Percentiles rank a stretch among this genome's conserved stretches.
Evolutionary conservation across 2,888 invertebrate species (phyloP).

Genomic region (Yponomeuta cagnagella): DNA sequence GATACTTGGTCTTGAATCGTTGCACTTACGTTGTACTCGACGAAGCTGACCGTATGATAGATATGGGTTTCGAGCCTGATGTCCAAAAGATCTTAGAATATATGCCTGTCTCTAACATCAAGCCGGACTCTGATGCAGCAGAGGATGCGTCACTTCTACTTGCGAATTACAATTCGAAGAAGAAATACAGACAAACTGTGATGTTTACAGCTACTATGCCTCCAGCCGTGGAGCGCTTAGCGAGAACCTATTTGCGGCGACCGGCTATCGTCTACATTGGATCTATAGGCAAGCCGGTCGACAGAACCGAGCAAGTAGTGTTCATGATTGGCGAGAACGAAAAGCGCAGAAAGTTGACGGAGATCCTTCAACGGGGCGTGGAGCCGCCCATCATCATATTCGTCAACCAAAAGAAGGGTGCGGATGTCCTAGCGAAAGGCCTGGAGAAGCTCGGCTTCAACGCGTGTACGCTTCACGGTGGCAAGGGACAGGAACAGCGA

Average conservation of each 20-base stretch:
- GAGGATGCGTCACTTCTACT: constrained; percentile 94
- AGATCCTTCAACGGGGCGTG: constrained; percentile 90
- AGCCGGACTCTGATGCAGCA: constrained; percentile 98
- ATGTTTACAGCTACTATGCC: constrained; percentile 99
- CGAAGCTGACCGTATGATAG: constrained; percentile 99
- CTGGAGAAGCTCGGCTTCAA: constrained; percentile 97
- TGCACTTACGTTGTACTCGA: constrained; percentile 98
- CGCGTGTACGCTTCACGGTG: constrained; percentile 98
- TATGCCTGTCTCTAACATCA: constrained; percentile 98
- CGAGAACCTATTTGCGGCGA: constrained; percentile 93
- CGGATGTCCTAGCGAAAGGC: constrained; percentile 97
- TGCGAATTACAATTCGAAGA: constrained; percentile 95
- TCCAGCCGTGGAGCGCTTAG: constrained; percentile 96
- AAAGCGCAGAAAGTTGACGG: constrained; percentile 96
- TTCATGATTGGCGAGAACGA: constrained; percentile 96
- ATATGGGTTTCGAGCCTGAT: constrained; percentile 99
- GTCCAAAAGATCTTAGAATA: constrained; percentile 98
- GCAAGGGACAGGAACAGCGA: constrained; percentile 99
- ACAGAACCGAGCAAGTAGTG: constrained; percentile 97
- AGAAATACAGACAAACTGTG: constrained; percentile 99
- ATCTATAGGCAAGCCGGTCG: constrained; percentile 96
- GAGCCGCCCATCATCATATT: constrained; percentile 99
- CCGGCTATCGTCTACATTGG: constrained; percentile 99
- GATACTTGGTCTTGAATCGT: constrained; percentile 96
- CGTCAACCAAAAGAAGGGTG: constrained; percentile 99